Evolutionary conservation across 1,140 invertebrate species (phyloP).

Genomic region (Caenorhabditis tropicalis): DNA sequence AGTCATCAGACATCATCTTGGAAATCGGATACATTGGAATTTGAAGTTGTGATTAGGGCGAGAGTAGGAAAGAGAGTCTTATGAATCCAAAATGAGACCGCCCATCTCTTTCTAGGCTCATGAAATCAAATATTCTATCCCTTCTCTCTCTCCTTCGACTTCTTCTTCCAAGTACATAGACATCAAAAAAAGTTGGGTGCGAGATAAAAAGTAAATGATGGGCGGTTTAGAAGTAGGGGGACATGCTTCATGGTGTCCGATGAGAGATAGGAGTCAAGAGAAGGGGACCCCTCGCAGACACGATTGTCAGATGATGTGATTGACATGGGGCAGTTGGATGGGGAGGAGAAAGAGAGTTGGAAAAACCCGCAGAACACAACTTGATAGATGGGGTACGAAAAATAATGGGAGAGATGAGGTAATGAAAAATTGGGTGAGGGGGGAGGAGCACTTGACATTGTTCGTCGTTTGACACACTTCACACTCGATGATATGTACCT

Average conservation of each 20-base stretch:
- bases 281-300: background rate
- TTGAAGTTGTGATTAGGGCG: background rate
- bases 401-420: background rate
- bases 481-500: constrained; percentile 23
- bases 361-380: background rate
- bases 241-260: background rate
- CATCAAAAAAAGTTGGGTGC: background rate
- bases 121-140: background rate
- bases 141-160: background rate
- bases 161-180: no score
- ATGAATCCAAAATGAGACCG: background rate
- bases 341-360: background rate
- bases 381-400: background rate
- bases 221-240: background rate
- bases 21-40: background rate
- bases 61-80: background rate
- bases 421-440: no score
- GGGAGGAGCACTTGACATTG: constrained; percentile 23
- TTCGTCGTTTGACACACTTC: constrained; percentile 1
- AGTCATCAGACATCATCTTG: background rate
- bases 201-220: constrained; percentile 39
- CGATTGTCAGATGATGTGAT: constrained; percentile 41
- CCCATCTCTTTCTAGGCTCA: no score
- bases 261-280: background rate
- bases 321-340: constrained; percentile 8